These are phyloP conservation scores for Lasioglossum calceatum DNA, from an alignment of 2,888 invertebrate species.

Conservation along the genomic window DNA sequence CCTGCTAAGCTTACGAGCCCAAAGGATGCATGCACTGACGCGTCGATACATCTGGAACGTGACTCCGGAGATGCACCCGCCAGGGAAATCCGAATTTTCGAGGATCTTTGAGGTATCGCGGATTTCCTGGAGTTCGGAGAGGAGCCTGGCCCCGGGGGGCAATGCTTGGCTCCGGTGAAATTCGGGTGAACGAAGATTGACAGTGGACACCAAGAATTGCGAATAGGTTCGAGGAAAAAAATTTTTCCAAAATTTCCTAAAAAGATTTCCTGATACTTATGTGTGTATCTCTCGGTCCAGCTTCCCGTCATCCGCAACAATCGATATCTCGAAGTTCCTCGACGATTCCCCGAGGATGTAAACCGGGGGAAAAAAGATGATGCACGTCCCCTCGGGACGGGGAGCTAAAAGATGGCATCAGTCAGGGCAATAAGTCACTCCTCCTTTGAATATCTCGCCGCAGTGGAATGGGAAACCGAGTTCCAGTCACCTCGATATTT, in stretches of 20 bases:
- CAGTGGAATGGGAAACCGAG: not conserved
- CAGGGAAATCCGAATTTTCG: not conserved
- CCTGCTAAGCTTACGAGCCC: not conserved
- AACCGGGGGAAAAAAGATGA: not conserved
- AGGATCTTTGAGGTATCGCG: not conserved
- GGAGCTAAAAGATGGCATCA: not conserved
- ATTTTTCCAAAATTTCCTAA: too few species aligned
- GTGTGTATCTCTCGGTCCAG: not conserved
- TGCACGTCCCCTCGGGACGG: not conserved
- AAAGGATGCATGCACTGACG: not conserved
- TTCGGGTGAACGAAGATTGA: too few species aligned
- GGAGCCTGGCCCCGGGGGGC: not conserved
- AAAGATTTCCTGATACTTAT: too few species aligned
- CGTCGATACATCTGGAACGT: not conserved
- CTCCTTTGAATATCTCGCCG: not conserved
- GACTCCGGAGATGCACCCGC: not conserved
- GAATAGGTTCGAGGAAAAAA: too few species aligned
- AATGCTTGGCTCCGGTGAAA: not conserved
- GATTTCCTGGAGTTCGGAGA: not conserved
- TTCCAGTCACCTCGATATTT: conserved; percentile 31
- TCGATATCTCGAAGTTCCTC: not conserved
- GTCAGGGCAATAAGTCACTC: conserved; percentile 6
- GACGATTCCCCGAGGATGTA: not conserved
- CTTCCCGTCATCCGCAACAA: not conserved
- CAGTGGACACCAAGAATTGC: too few species aligned